phyloP scores from a whole-genome alignment of 2,888 invertebrate species.

The Pterostichus madidus region DNA sequence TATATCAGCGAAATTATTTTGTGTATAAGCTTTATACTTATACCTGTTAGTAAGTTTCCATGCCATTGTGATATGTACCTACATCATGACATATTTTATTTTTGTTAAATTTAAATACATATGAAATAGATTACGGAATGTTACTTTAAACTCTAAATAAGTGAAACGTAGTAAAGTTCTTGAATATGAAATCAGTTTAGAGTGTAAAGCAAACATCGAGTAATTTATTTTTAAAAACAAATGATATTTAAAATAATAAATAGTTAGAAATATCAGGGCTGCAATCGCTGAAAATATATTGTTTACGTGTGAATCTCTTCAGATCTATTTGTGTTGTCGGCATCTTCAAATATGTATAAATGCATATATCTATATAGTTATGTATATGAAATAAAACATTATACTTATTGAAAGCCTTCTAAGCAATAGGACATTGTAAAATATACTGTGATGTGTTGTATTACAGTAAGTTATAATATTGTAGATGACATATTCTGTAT shows the following conservation, averaged over 20 bases:
- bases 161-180: background rate
- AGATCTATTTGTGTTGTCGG: conserved; percentile 13
- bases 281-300: conserved; percentile 39
- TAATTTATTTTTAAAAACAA: conserved; percentile 24
- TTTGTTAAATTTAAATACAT: conserved; percentile 43
- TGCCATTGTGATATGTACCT: conserved; percentile 57
- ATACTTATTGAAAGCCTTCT: conserved; percentile 62
- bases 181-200: conserved; percentile 1
- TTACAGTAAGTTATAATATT: conserved; percentile 51
- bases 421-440: conserved; percentile 64
- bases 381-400: conserved; percentile 36
- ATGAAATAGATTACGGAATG: conserved; percentile 15
- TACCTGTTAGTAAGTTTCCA: conserved; percentile 55
- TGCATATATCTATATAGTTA: conserved; percentile 55
- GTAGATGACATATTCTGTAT: conserved; percentile 49
- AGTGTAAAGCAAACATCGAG: background rate
- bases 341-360: conserved; percentile 47
- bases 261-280: conserved; percentile 30
- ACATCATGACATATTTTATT: conserved; percentile 51
- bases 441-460: conserved; percentile 64
- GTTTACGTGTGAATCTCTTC: conserved; percentile 40
- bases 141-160: background rate
- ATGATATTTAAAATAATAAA: conserved; percentile 43
- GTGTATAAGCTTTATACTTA: conserved; percentile 34
- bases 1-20: conserved; percentile 30